Percentiles rank a stretch among this genome's conserved stretches.
Conservation (phyloP, 1,140 invertebrate species). For the Pseudomyrmex cubaensis region DNA sequence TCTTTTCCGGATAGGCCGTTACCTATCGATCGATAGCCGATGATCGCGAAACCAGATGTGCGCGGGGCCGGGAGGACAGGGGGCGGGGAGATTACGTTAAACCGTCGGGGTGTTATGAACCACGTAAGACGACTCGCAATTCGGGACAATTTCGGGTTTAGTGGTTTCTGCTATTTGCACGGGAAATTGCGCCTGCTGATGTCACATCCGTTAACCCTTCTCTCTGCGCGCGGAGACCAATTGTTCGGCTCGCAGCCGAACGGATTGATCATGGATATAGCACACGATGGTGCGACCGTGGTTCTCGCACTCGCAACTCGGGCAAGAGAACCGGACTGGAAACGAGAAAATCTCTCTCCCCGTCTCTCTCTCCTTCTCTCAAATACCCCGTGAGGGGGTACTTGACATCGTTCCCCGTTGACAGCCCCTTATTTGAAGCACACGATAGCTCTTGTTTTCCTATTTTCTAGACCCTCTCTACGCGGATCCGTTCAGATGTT, state of each 20-base stretch:
- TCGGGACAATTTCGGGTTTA: conserved; percentile 83
- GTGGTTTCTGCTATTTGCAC: conserved; percentile 83
- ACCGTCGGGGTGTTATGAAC: conserved; percentile 74
- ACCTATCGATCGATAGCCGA: conserved; percentile 36
- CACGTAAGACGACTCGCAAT: conserved; percentile 81
- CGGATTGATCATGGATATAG: conserved; percentile 66
- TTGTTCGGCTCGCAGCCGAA: conserved; percentile 63
- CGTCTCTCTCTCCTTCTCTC: conserved; percentile 47
- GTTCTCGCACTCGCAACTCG: conserved; percentile 19
- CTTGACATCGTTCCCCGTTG: conserved; percentile 52
- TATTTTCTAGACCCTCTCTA: conserved; percentile 42
- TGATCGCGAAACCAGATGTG: conserved; percentile 23
- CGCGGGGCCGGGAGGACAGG: too few relatives aligned
- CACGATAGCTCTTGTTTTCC: conserved; percentile 40
- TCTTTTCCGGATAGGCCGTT: conserved; percentile 33
- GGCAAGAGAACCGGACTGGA: background rate
- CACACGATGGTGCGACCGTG: conserved; percentile 2
- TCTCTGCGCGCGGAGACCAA: conserved; percentile 57
- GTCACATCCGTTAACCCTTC: conserved; percentile 81
- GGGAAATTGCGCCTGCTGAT: conserved; percentile 83
- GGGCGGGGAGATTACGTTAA: conserved; percentile 32
- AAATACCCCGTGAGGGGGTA: conserved; percentile 41
- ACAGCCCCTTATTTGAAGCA: conserved; percentile 41
- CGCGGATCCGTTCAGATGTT: conserved; percentile 33
- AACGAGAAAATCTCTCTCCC: conserved; percentile 38